These are phyloP conservation scores for Plotosus lineatus DNA, from an alignment of 2,113 vertebrate genomes.

Conservation along the genomic window DNA sequence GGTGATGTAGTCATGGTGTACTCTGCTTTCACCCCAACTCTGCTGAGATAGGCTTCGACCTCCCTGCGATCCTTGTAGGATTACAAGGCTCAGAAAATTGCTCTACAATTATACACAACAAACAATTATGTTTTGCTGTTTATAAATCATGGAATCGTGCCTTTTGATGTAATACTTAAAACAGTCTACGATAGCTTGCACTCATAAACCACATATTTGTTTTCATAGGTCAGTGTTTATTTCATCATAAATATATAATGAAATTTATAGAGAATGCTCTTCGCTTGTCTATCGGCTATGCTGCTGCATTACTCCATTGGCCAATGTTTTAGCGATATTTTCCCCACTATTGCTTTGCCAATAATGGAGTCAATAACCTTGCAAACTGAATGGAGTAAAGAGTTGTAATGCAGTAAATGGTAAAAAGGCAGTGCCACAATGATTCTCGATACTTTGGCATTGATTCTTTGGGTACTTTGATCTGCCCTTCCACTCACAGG, in stretches of 20 bases:
- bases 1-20: no score
- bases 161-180: not conserved
- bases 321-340: slow-evolving; percentile 61
- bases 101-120: no score
- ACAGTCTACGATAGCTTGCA: not conserved
- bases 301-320: slow-evolving; percentile 56
- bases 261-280: slow-evolving; percentile 12
- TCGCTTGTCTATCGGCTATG: slow-evolving; percentile 54
- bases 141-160: not conserved
- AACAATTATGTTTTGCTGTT: not conserved
- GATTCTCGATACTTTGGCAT: slow-evolving; percentile 60
- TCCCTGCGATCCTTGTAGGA: no score
- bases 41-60: no score
- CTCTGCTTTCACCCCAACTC: no score
- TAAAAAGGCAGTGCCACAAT: slow-evolving; percentile 56
- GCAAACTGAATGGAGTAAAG: slow-evolving; percentile 58
- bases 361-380: slow-evolving; percentile 69
- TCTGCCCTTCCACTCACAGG: slow-evolving; percentile 49
- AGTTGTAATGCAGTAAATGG: slow-evolving; percentile 62
- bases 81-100: no score
- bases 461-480: slow-evolving; percentile 53
- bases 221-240: slow-evolving; percentile 12
- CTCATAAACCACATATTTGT: not conserved
- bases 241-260: slow-evolving; percentile 27
- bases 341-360: slow-evolving; percentile 72